Evolutionary conservation across 2,797 vertebrate genomes (phyloP).

Genomic region (Bovichtus variegatus): DNA sequence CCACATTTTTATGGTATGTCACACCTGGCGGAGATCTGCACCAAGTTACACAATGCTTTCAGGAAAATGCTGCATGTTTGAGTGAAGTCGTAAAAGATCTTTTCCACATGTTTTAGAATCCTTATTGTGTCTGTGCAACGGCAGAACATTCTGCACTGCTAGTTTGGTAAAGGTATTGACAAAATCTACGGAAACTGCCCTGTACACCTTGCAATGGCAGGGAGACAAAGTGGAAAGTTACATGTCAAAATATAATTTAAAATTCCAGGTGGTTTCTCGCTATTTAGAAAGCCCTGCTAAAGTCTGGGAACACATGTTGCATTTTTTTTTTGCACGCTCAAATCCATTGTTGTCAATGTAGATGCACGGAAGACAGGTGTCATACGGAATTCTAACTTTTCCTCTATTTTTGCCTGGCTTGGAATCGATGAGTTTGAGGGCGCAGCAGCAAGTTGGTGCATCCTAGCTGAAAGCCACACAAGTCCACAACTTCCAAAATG

Average conservation of each 20-base stretch:
- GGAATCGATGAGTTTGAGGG: too few relatives aligned
- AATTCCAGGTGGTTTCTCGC: background rate
- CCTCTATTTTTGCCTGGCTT: too few relatives aligned
- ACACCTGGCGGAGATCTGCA: too few relatives aligned
- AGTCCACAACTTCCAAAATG: background rate
- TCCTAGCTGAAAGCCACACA: too few relatives aligned
- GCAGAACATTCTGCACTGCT: background rate
- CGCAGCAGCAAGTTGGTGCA: too few relatives aligned
- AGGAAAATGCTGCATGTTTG: conserved; percentile 29
- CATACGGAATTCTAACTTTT: too few relatives aligned
- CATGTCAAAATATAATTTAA: conserved; percentile 15
- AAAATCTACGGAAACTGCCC: background rate
- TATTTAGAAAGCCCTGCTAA: conserved; percentile 2
- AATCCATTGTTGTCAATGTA: too few relatives aligned
- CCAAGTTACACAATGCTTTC: background rate
- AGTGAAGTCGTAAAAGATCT: background rate
- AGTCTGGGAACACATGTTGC: too few relatives aligned
- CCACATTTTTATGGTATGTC: too few relatives aligned
- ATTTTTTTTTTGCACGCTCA: too few relatives aligned
- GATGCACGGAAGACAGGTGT: too few relatives aligned
- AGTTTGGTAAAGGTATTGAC: conserved; percentile 6
- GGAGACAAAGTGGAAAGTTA: background rate
- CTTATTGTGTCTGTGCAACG: background rate
- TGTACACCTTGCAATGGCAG: background rate
- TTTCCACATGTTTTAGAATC: background rate